Evolutionary conservation across 2,888 invertebrate species (phyloP).

Genomic region (Cremastobaeus sp.): DNA sequence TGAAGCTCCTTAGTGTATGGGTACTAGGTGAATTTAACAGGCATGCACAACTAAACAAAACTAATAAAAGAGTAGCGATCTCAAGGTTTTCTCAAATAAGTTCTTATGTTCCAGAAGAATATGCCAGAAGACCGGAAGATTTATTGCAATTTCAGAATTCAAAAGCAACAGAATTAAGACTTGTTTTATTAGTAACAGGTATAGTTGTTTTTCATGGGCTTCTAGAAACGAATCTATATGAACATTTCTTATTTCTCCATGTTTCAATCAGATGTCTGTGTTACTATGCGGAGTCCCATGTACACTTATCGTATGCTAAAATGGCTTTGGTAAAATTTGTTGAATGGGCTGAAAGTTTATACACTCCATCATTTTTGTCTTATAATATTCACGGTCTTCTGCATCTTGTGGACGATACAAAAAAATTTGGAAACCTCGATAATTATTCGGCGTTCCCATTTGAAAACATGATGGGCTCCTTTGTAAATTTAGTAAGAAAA

Average conservation of each 20-base stretch:
- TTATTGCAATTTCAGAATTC: slow-evolving; percentile 6
- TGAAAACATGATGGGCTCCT: slow-evolving; percentile 40
- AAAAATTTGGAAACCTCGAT: slow-evolving; percentile 33
- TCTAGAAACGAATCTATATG: slow-evolving; percentile 5
- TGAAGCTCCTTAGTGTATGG: slow-evolving; percentile 28
- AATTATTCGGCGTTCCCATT: slow-evolving; percentile 35
- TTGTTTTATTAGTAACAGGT: slow-evolving; percentile 16
- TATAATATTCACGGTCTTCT: slow-evolving; percentile 45
- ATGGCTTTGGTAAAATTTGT: slow-evolving; percentile 26
- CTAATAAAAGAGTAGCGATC: neutral
- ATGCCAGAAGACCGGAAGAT: slow-evolving; percentile 15
- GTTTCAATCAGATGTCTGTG: slow-evolving; percentile 18
- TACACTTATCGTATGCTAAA: slow-evolving; percentile 20
- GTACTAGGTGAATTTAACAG: slow-evolving; percentile 8
- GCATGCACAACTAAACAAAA: neutral
- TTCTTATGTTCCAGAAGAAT: slow-evolving; percentile 23
- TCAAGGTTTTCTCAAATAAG: slow-evolving; percentile 3
- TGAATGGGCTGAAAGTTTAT: neutral
- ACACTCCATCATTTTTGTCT: slow-evolving; percentile 20
- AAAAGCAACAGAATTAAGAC: slow-evolving; percentile 38
- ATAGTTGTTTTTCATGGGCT: slow-evolving; percentile 10
- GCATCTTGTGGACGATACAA: slow-evolving; percentile 41
- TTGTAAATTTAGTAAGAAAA: slow-evolving; percentile 31
- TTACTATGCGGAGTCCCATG: slow-evolving; percentile 13
- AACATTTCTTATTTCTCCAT: slow-evolving; percentile 22